Percentiles rank a stretch among this genome's conserved stretches.
These are phyloP conservation scores for Microtus ochrogaster DNA, from an alignment of 2,113 vertebrate species.

Conservation along the genomic window DNA sequence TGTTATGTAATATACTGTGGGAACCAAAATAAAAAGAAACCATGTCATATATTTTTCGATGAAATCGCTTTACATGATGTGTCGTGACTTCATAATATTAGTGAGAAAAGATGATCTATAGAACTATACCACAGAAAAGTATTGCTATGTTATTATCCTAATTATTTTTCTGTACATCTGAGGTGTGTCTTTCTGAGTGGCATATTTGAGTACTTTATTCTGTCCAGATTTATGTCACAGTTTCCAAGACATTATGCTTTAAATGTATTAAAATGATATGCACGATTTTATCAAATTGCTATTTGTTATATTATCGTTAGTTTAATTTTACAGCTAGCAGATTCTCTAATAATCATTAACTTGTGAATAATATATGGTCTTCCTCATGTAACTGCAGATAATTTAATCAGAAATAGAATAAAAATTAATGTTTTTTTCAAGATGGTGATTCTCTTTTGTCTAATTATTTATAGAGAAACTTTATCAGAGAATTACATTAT, in stretches of 20 bases:
- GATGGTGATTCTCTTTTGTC: constrained; percentile 40
- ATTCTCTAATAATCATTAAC: constrained; percentile 69
- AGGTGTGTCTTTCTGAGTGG: constrained; percentile 76
- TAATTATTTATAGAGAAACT: background rate
- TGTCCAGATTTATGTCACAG: constrained; percentile 72
- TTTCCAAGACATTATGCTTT: constrained; percentile 78
- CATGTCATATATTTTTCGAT: constrained; percentile 81
- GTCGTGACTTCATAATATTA: constrained; percentile 76
- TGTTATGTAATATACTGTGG: constrained; percentile 74
- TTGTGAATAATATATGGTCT: constrained; percentile 74
- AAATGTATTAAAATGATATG: constrained; percentile 81
- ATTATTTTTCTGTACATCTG: constrained; percentile 81
- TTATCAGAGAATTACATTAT: background rate
- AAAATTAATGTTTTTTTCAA: constrained; percentile 83
- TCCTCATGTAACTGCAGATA: constrained; percentile 81
- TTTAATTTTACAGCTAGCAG: constrained; percentile 76
- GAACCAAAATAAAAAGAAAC: constrained; percentile 70
- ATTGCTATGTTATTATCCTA: constrained; percentile 64
- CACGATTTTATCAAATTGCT: constrained; percentile 82
- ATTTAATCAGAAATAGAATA: constrained; percentile 85
- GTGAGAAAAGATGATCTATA: constrained; percentile 77
- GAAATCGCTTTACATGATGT: constrained; percentile 71
- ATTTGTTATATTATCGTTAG: constrained; percentile 76
- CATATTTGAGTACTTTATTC: constrained; percentile 52
- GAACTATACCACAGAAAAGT: constrained; percentile 63